phyloP scores from a whole-genome alignment of 2,113 vertebrate species.

The Otocyon megalotis region DNA sequence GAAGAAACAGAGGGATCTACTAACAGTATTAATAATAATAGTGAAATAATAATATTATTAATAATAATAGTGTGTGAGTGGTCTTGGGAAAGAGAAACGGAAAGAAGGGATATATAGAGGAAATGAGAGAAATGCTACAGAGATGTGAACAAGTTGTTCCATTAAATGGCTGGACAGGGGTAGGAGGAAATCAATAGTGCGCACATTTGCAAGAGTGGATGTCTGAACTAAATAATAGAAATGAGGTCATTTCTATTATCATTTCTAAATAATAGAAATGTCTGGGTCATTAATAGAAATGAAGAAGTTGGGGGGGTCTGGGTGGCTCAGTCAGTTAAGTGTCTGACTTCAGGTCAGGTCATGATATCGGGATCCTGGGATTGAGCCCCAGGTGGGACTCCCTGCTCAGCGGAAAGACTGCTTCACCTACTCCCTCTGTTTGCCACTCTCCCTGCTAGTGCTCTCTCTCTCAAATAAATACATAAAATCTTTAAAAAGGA shows the following conservation, averaged over 20 bases:
- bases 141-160: neutral
- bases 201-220: neutral
- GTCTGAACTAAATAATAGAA: neutral
- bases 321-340: no score
- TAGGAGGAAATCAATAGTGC: neutral
- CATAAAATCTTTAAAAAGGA: no score
- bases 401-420: no score
- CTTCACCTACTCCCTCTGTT: no score
- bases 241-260: no score
- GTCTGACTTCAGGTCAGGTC: no score
- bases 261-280: no score
- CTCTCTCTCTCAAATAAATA: no score
- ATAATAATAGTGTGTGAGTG: neutral
- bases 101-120: neutral
- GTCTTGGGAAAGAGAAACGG: neutral
- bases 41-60: neutral
- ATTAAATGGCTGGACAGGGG: neutral
- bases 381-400: no score
- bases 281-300: neutral
- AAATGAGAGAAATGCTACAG: neutral
- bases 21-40: neutral
- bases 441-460: no score
- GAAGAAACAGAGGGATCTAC: neutral
- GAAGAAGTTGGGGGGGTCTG: neutral
- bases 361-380: no score